Evolutionary conservation across 2,888 invertebrate genomes (phyloP).

Genomic region (Fragum fragum): DNA sequence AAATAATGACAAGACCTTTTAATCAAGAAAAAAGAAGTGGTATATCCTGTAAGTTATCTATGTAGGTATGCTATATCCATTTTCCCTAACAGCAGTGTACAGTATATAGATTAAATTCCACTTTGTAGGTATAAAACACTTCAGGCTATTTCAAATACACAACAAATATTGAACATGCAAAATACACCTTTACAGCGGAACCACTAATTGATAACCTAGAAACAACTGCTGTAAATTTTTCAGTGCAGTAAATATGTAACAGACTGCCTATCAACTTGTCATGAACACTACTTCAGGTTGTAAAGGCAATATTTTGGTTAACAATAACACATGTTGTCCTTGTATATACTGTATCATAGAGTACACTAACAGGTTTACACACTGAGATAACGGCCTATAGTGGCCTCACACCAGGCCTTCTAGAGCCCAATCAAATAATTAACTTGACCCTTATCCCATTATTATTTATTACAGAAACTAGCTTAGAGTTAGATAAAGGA

Average conservation of each 20-base stretch:
- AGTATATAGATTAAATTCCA: constrained; percentile 2
- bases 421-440: not conserved
- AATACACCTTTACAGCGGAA: constrained; percentile 1
- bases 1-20: too few species aligned
- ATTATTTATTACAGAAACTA: not conserved
- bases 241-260: not conserved
- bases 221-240: constrained; percentile 1
- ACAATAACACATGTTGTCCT: not conserved
- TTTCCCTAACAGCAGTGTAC: not conserved
- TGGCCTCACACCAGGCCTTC: constrained; percentile 2
- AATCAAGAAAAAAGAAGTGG: too few species aligned
- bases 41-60: not conserved
- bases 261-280: not conserved
- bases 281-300: not conserved
- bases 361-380: not conserved
- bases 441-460: not conserved
- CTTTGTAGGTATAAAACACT: not conserved
- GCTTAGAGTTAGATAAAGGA: too few species aligned
- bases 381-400: not conserved
- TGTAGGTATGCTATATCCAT: not conserved
- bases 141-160: not conserved
- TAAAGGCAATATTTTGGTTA: not conserved
- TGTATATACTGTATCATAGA: constrained; percentile 6
- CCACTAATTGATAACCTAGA: constrained; percentile 1
- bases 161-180: constrained; percentile 3